Percentiles rank a stretch among this genome's conserved stretches.
Evolutionary conservation across 2,888 invertebrate species (phyloP).

Genomic region (Drosophila atroscutellata): DNA sequence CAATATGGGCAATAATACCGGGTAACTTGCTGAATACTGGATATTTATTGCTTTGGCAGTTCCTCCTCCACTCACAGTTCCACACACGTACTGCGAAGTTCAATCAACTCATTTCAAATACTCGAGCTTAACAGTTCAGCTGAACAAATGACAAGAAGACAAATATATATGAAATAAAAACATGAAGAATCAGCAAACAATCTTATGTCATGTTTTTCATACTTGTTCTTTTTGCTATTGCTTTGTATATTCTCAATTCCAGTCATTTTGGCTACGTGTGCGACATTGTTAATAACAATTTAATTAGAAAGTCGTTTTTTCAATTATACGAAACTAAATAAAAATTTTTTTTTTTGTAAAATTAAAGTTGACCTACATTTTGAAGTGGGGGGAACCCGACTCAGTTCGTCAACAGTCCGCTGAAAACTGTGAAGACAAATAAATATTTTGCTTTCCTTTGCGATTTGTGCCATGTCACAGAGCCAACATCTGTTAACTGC

Average conservation of each 20-base stretch:
- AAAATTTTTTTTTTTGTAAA: constrained; percentile 7
- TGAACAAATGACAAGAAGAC: constrained; percentile 56
- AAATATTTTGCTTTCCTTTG: constrained; percentile 24
- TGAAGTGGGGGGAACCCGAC: neutral
- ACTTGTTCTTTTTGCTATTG: constrained; percentile 1
- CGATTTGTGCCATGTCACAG: constrained; percentile 34
- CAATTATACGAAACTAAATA: neutral
- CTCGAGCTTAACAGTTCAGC: constrained; percentile 37
- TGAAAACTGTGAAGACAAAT: neutral
- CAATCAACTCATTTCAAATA: constrained; percentile 62
- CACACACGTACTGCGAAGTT: constrained; percentile 64
- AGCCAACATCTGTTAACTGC: constrained; percentile 38
- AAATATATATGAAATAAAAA: constrained; percentile 2
- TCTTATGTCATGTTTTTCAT: constrained; percentile 10
- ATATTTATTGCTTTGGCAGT: constrained; percentile 17
- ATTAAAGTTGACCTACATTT: constrained; percentile 38
- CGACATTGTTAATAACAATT: constrained; percentile 41
- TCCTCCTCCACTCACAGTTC: constrained; percentile 22
- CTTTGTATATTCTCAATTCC: constrained; percentile 17
- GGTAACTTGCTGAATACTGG: constrained; percentile 21
- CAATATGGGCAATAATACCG: constrained; percentile 52
- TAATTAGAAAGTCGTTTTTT: constrained; percentile 35
- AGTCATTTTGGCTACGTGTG: constrained; percentile 49
- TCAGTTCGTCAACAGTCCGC: constrained; percentile 6
- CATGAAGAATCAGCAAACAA: constrained; percentile 40